phyloP scores from a whole-genome alignment of 2,113 vertebrate species.

The Larimichthys polyactis region DNA sequence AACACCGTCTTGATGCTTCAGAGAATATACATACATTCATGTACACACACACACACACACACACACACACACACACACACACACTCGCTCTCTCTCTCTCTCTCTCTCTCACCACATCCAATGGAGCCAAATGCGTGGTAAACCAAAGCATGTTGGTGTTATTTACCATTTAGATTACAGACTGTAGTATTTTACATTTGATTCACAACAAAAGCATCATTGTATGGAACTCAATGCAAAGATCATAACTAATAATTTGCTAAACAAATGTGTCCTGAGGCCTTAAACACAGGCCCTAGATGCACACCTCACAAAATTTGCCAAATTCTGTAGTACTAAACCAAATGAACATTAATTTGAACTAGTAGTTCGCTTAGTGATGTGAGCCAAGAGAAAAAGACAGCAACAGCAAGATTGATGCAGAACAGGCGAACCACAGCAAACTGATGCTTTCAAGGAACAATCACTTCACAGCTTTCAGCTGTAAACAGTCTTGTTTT shows the following conservation, averaged over 20 bases:
- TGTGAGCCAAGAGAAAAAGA: not conserved
- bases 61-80: constrained; percentile 26
- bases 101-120: constrained; percentile 23
- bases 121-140: constrained; percentile 47
- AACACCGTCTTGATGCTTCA: constrained; percentile 37
- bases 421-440: not conserved
- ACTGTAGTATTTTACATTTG: constrained; percentile 56
- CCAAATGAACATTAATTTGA: constrained; percentile 7
- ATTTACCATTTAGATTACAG: constrained; percentile 73
- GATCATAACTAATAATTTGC: constrained; percentile 57
- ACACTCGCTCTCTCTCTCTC: not conserved
- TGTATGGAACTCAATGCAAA: constrained; percentile 29
- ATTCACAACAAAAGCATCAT: constrained; percentile 27
- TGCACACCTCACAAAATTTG: constrained; percentile 39
- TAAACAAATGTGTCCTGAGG: constrained; percentile 46
- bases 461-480: not conserved
- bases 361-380: not conserved
- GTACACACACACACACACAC: not conserved
- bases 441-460: not conserved
- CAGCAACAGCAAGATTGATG: not conserved
- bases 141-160: constrained; percentile 60
- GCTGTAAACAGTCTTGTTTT: constrained; percentile 10
- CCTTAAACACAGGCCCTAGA: constrained; percentile 40
- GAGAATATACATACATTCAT: constrained; percentile 27
- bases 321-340: constrained; percentile 12